Conservation (phyloP, 2,113 vertebrate species). For the Todiramphus saurophagus region DNA sequence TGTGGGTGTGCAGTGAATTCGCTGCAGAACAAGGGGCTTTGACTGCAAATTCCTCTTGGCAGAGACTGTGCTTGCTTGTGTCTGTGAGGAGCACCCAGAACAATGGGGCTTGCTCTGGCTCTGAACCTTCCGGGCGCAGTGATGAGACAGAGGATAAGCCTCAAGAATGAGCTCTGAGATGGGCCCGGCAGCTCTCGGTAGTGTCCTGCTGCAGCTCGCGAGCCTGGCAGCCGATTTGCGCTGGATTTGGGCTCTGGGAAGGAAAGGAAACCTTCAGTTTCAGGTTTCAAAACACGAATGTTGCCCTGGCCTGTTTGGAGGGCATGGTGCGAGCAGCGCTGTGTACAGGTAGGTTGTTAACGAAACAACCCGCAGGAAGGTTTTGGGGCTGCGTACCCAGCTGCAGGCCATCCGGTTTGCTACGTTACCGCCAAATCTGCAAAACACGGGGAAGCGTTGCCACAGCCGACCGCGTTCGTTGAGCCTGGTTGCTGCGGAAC, state of each 20-base stretch:
- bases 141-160: neutral
- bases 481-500: neutral
- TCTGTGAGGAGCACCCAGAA: neutral
- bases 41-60: neutral
- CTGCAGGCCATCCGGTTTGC: neutral
- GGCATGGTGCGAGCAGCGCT: neutral
- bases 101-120: neutral
- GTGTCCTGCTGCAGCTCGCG: neutral
- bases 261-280: neutral
- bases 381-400: neutral
- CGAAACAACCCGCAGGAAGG: neutral
- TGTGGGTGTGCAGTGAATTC: neutral
- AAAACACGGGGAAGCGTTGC: neutral
- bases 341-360: neutral
- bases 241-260: neutral
- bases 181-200: rapidly evolving
- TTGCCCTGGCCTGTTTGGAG: neutral
- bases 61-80: neutral
- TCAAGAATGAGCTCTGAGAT: rapidly evolving
- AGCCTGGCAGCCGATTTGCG: neutral
- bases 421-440: neutral
- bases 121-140: rapidly evolving
- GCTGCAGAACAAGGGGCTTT: neutral
- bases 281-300: neutral
- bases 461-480: rapidly evolving